Evolutionary conservation across 2,113 vertebrate species (phyloP).

Genomic region (Urocynchramus pylzowi): DNA sequence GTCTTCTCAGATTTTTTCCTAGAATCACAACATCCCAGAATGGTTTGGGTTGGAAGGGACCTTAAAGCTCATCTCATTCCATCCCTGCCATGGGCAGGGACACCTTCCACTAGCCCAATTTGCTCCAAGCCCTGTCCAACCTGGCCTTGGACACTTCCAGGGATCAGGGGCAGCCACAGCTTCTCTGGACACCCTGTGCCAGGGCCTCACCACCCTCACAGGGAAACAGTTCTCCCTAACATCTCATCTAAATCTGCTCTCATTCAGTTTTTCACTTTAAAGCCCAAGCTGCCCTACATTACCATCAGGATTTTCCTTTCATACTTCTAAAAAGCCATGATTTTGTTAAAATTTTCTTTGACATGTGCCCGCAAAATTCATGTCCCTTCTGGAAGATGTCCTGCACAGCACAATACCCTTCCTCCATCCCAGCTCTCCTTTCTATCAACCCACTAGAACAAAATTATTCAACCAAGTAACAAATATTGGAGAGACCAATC

Average conservation of each 20-base stretch:
- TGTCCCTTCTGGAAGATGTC: not conserved
- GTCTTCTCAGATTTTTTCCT: not conserved
- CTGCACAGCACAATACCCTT: not conserved
- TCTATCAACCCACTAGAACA: not conserved
- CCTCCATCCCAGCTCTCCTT: not conserved
- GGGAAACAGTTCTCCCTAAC: not conserved
- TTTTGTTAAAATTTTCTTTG: not conserved
- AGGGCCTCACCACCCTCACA: not conserved
- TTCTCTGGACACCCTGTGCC: not conserved
- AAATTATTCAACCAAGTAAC: not conserved
- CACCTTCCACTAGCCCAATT: fast-evolving
- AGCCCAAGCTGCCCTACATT: not conserved
- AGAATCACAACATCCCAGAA: not conserved
- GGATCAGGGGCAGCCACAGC: not conserved
- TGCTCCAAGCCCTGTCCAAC: fast-evolving
- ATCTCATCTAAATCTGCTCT: not conserved
- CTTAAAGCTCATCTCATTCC: not conserved
- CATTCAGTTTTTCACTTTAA: not conserved
- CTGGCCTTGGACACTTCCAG: not conserved
- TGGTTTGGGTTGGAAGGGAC: not conserved
- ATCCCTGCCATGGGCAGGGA: not conserved
- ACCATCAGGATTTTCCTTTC: not conserved
- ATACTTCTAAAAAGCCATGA: not conserved
- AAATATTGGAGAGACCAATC: not conserved
- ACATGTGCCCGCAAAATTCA: fast-evolving